Conservation (phyloP, 2,113 vertebrate genomes). For the Trematomus loennbergii region DNA sequence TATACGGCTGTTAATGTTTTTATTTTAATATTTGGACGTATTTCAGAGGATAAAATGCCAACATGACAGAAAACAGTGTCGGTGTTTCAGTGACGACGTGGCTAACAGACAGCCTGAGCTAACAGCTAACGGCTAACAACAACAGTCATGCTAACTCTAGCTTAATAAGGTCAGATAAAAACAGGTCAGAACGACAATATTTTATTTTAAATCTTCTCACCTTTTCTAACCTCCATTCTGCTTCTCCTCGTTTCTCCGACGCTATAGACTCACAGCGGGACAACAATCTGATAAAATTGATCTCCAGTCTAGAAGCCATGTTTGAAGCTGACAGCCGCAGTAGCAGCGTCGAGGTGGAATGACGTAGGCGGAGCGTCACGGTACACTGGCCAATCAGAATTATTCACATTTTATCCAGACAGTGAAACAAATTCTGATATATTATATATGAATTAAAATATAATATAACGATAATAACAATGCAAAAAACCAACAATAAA, state of each 20-base stretch:
- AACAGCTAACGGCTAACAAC: slow-evolving; percentile 26
- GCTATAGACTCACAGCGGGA: slow-evolving; percentile 94
- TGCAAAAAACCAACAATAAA: too few relatives aligned
- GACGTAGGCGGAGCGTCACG: not conserved
- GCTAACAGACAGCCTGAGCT: slow-evolving; percentile 42
- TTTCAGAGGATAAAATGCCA: not conserved
- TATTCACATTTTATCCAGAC: too few relatives aligned
- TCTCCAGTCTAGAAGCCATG: slow-evolving; percentile 90
- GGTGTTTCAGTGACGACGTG: slow-evolving; percentile 68
- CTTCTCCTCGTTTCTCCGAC: slow-evolving; percentile 88
- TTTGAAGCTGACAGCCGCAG: slow-evolving; percentile 48
- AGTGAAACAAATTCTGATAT: too few relatives aligned
- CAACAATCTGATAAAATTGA: slow-evolving; percentile 91
- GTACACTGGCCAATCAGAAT: not conserved
- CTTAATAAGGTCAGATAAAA: not conserved
- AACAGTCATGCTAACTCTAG: slow-evolving; percentile 12
- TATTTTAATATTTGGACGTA: too few relatives aligned
- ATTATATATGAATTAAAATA: too few relatives aligned
- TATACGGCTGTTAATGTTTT: too few relatives aligned
- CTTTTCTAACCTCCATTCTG: slow-evolving; percentile 96
- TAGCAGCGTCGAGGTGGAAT: slow-evolving; percentile 63
- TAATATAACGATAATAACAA: too few relatives aligned
- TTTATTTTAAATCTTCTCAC: slow-evolving; percentile 54
- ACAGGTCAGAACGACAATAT: fast-evolving
- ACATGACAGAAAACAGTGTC: fast-evolving